A percentile compares a stretch with the other conserved stretches of the same genome.
phyloP scores from a whole-genome alignment of 1,140 invertebrate species.

The Stegodyphus mimosarum region DNA sequence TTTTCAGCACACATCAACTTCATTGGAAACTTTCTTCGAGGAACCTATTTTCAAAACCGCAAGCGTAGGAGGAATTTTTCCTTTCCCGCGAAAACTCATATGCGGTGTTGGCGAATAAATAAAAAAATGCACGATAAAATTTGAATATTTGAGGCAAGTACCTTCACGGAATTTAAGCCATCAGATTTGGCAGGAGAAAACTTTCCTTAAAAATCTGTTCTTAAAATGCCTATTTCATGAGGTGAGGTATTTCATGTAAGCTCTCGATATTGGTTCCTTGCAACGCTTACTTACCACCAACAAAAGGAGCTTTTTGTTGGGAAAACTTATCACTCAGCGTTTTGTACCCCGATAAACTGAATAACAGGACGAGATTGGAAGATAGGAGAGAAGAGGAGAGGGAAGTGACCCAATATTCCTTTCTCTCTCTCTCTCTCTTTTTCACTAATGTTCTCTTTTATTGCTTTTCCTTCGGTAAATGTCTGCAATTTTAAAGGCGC shows the following conservation, averaged over 20 bases:
- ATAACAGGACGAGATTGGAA: too few species aligned
- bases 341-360: neutral
- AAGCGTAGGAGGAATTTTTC: too few species aligned
- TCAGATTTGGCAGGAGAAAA: too few species aligned
- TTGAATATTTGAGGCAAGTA: too few species aligned
- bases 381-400: neutral
- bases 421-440: neutral
- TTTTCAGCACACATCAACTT: too few species aligned
- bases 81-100: too few species aligned
- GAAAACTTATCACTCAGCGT: slow-evolving; percentile 10
- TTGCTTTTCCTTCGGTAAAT: slow-evolving; percentile 10
- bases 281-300: neutral
- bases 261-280: slow-evolving; percentile 1
- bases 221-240: neutral
- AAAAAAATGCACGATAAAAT: too few species aligned
- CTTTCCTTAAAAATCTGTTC: neutral
- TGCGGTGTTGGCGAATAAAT: too few species aligned
- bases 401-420: slow-evolving; percentile 13
- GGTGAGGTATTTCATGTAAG: neutral
- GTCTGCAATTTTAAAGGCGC: slow-evolving; percentile 19
- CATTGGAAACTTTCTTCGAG: too few species aligned
- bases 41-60: too few species aligned
- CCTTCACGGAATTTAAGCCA: too few species aligned
- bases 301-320: slow-evolving; percentile 1
- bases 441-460: slow-evolving; percentile 1